Percentiles rank a stretch among this genome's conserved stretches.
phyloP scores from a whole-genome alignment of 2,888 invertebrate genomes.

The Amaurobius ferox region DNA sequence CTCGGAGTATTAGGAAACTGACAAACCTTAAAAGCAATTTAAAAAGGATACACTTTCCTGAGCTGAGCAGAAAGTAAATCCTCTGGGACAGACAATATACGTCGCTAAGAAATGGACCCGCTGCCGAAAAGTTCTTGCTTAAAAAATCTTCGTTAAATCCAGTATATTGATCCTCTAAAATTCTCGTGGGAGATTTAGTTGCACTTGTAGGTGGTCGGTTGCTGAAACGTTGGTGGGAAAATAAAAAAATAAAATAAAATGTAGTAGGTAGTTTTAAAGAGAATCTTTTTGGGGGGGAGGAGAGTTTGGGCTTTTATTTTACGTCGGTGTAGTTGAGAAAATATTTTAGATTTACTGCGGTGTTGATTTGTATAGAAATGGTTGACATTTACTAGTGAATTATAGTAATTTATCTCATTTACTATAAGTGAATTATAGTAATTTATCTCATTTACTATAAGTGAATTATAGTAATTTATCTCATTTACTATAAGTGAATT shows the following conservation, averaged over 20 bases:
- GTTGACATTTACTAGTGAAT: no score
- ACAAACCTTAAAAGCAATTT: slow-evolving; percentile 53
- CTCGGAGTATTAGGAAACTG: background rate
- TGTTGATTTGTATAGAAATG: no score
- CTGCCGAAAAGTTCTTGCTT: slow-evolving; percentile 28
- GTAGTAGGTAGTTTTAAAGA: background rate
- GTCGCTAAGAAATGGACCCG: slow-evolving; percentile 5
- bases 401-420: no score
- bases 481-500: no score
- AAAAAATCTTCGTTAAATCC: slow-evolving; percentile 61
- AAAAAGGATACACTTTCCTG: slow-evolving; percentile 35
- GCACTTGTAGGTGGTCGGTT: slow-evolving; percentile 9
- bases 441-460: no score
- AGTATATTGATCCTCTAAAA: slow-evolving; percentile 36
- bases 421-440: no score
- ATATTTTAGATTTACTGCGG: no score
- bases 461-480: no score
- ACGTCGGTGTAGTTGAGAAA: no score
- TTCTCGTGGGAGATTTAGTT: slow-evolving; percentile 26
- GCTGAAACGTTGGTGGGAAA: background rate
- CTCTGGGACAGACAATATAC: slow-evolving; percentile 17
- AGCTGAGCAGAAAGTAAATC: slow-evolving; percentile 38
- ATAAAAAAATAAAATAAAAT: no score
- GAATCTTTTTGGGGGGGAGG: no score
- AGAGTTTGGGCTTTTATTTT: no score